Conservation (phyloP, 37 sponge, comb jelly and placozoan species). For the Geodia barretti region DNA sequence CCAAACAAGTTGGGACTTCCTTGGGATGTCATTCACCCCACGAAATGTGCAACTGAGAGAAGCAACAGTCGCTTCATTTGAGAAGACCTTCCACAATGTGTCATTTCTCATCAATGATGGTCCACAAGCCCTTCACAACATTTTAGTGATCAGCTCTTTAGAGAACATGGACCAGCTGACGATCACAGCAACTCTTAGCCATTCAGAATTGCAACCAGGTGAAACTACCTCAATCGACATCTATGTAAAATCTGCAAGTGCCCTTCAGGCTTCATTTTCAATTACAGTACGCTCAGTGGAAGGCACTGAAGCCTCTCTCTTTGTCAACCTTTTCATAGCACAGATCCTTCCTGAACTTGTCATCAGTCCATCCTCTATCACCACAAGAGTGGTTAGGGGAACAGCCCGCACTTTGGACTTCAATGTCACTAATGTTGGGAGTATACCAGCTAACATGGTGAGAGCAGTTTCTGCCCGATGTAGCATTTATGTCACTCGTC, state of each 20-base stretch:
- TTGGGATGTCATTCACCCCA: constrained; percentile 31
- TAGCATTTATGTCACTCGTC: constrained; percentile 20
- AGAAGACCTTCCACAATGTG: constrained; percentile 28
- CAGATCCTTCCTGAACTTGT: constrained; percentile 32
- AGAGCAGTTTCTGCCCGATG: constrained; percentile 10
- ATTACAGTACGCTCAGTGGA: neutral
- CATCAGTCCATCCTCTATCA: constrained; percentile 16
- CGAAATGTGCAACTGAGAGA: neutral
- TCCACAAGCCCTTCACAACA: constrained; percentile 8
- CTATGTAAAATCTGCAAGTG: neutral
- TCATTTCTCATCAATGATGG: constrained; percentile 39
- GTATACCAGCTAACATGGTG: constrained; percentile 15
- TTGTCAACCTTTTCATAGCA: constrained; percentile 3
- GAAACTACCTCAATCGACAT: constrained; percentile 13
- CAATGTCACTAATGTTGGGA: constrained; percentile 40
- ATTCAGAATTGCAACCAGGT: neutral
- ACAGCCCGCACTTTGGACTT: constrained; percentile 17
- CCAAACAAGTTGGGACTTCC: constrained; percentile 11
- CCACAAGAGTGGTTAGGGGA: constrained; percentile 35
- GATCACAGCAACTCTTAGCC: neutral
- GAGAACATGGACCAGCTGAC: neutral
- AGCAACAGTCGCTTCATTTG: constrained; percentile 6
- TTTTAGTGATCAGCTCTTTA: neutral
- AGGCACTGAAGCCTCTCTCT: neutral
- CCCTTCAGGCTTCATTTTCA: constrained; percentile 6